Conservation (phyloP, 2,113 vertebrate genomes). For the Typhlomys cinereus region DNA sequence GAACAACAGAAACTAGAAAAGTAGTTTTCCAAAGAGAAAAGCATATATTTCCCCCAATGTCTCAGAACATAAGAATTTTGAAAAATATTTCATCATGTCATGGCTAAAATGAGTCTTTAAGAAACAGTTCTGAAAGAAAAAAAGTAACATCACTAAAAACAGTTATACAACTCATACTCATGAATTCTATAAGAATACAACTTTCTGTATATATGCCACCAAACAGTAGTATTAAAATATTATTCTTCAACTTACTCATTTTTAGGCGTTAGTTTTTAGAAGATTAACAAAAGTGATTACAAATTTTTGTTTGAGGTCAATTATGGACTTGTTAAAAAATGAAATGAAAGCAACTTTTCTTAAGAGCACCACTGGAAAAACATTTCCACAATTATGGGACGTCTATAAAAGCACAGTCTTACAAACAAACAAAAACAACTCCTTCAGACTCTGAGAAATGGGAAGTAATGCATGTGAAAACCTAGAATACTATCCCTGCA, state of each 20-base stretch:
- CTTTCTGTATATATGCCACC: slow-evolving; percentile 4
- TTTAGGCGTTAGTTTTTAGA: slow-evolving; percentile 40
- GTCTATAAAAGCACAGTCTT: background rate
- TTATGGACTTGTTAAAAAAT: background rate
- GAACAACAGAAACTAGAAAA: background rate
- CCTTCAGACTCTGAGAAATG: background rate
- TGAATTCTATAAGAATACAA: background rate
- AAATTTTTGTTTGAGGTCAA: slow-evolving; percentile 36
- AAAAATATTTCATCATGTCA: slow-evolving; percentile 34
- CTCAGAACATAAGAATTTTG: background rate
- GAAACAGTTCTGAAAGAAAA: background rate
- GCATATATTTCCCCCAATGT: background rate
- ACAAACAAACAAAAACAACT: slow-evolving; percentile 26
- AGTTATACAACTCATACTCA: slow-evolving; percentile 2
- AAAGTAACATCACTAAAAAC: background rate
- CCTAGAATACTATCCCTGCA: background rate
- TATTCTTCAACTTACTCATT: background rate
- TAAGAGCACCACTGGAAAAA: background rate
- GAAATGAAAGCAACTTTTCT: background rate
- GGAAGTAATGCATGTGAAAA: background rate
- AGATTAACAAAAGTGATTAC: slow-evolving; percentile 25
- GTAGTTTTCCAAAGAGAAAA: slow-evolving; percentile 12
- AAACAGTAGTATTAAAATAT: slow-evolving; percentile 49
- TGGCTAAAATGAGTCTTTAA: background rate
- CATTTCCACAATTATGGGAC: slow-evolving; percentile 37